phyloP scores from a whole-genome alignment of 2,797 vertebrate genomes.

The Tenualosa ilisha region DNA sequence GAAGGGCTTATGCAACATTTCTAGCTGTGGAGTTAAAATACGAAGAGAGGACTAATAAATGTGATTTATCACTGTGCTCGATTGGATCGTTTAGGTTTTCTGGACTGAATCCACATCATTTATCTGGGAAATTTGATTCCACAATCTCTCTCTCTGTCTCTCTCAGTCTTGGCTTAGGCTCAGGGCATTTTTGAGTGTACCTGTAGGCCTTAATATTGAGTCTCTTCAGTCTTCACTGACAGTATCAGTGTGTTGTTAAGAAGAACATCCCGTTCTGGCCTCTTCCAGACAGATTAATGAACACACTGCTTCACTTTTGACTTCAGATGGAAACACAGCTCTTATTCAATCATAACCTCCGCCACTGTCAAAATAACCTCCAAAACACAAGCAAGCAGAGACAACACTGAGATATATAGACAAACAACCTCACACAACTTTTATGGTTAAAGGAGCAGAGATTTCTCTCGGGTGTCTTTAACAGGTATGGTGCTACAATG shows the following conservation, averaged over 20 bases:
- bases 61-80: neutral
- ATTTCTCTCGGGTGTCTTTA: neutral
- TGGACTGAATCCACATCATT: conserved; percentile 2
- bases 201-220: neutral
- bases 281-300: conserved; percentile 13
- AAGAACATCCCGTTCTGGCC: neutral
- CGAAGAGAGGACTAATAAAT: neutral
- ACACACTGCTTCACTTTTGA: neutral
- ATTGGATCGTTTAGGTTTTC: conserved; percentile 1
- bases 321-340: neutral
- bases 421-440: neutral
- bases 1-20: neutral
- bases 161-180: neutral
- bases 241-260: neutral
- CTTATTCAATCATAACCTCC: neutral
- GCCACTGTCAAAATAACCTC: neutral
- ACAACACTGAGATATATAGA: neutral
- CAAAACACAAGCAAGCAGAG: neutral
- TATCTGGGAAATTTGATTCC: conserved; percentile 15
- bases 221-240: neutral
- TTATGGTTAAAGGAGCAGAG: neutral
- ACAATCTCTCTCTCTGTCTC: neutral
- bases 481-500: neutral
- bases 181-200: neutral
- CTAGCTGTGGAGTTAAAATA: neutral